Conservation (phyloP, 64 coral and sea anemone species). For the Actinia tenebrosa region DNA sequence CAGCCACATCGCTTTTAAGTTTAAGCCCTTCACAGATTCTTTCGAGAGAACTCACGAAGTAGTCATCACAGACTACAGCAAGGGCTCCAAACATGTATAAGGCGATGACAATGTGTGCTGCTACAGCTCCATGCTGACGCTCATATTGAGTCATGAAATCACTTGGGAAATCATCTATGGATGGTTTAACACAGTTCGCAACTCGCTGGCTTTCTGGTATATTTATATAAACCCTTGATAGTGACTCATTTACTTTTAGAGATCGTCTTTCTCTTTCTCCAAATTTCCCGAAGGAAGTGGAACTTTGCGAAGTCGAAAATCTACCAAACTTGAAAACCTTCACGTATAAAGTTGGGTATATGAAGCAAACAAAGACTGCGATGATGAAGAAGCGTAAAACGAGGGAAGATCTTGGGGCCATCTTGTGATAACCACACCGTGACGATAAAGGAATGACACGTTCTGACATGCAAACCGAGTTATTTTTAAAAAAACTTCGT, state of each 20-base stretch:
- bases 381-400: not conserved
- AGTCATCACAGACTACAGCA: constrained; percentile 73
- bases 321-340: not conserved
- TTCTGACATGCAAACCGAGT: not conserved
- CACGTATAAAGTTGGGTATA: constrained; percentile 13
- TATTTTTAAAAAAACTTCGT: not conserved
- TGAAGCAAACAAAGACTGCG: not conserved
- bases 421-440: not conserved
- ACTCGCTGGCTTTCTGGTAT: not conserved
- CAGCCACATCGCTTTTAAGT: constrained; percentile 71
- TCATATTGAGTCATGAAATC: constrained; percentile 82
- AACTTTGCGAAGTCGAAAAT: not conserved
- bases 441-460: not conserved
- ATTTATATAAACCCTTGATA: not conserved
- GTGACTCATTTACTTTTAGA: not conserved
- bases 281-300: not conserved
- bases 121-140: constrained; percentile 62
- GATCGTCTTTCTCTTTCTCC: not conserved
- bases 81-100: constrained; percentile 83
- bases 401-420: not conserved
- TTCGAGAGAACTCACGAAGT: constrained; percentile 81
- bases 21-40: constrained; percentile 62
- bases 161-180: constrained; percentile 70
- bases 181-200: constrained; percentile 78
- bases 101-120: constrained; percentile 56